Evolutionary conservation across 2,797 vertebrate species (phyloP).

Genomic region (Chloroceryle inda): DNA sequence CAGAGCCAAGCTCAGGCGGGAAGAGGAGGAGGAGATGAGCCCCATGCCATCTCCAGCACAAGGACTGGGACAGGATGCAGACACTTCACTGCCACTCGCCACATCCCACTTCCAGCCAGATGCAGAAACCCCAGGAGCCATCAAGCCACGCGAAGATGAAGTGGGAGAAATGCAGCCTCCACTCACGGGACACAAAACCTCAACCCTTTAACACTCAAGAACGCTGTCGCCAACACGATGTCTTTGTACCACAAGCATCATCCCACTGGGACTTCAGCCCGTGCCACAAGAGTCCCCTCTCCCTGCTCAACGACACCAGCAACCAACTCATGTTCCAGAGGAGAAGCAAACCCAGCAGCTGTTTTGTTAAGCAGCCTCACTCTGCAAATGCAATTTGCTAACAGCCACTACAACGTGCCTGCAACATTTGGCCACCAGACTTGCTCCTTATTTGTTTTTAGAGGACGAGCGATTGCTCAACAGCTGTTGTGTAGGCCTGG

Average conservation of each 20-base stretch:
- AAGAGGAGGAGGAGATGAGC: neutral
- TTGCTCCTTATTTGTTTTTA: constrained; percentile 69
- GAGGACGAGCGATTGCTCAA: constrained; percentile 55
- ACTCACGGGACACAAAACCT: rapidly evolving
- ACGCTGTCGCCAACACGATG: rapidly evolving
- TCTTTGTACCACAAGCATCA: rapidly evolving
- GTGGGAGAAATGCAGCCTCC: neutral
- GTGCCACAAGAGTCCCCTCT: rapidly evolving
- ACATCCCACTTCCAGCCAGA: neutral
- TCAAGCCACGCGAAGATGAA: rapidly evolving
- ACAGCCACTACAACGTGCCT: constrained; percentile 44
- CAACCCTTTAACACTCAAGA: neutral
- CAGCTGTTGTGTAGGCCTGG: constrained; percentile 53
- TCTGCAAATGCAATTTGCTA: neutral
- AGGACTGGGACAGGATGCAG: neutral
- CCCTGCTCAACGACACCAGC: neutral
- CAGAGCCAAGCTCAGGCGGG: neutral
- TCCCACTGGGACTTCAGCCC: rapidly evolving
- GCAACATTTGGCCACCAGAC: constrained; percentile 85
- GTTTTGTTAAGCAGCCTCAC: neutral
- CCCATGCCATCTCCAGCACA: rapidly evolving
- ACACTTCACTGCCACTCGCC: rapidly evolving
- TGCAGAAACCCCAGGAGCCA: neutral
- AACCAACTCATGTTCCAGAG: neutral
- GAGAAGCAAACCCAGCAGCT: neutral